Evolutionary conservation across 2,888 invertebrate species (phyloP).

Genomic region (Oxyscelio sp.): DNA sequence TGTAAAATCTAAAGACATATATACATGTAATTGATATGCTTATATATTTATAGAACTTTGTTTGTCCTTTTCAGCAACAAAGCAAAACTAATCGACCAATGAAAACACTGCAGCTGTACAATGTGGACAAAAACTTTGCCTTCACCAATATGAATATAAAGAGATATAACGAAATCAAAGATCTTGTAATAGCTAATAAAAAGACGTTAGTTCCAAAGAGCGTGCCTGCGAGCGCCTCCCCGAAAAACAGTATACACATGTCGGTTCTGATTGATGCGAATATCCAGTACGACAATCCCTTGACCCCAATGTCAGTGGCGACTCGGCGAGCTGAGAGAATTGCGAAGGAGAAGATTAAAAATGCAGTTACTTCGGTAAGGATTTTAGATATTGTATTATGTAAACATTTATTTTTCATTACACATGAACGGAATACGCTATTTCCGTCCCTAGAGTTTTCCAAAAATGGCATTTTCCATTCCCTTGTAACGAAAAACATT

Average conservation of each 20-base stretch:
- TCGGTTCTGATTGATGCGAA: conserved; percentile 95
- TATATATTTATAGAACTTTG: conserved; percentile 10
- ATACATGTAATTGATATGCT: conserved; percentile 10
- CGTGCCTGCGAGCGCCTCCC: conserved; percentile 91
- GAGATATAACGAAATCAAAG: conserved; percentile 93
- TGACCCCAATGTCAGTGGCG: conserved; percentile 95
- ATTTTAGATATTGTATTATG: too few species aligned
- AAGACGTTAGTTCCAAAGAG: conserved; percentile 94
- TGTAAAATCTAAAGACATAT: too few species aligned
- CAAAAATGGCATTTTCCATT: too few species aligned
- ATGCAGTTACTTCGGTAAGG: conserved; percentile 83
- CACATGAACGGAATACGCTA: too few species aligned
- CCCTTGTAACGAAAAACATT: too few species aligned
- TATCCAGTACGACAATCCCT: conserved; percentile 95
- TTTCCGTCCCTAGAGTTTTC: too few species aligned
- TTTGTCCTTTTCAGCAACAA: conserved; percentile 87
- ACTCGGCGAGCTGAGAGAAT: conserved; percentile 94
- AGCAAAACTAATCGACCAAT: conserved; percentile 92
- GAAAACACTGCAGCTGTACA: conserved; percentile 93
- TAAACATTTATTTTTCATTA: too few species aligned
- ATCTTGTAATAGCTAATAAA: conserved; percentile 91
- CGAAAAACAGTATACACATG: conserved; percentile 95
- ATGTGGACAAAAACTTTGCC: conserved; percentile 93
- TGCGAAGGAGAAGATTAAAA: conserved; percentile 93
- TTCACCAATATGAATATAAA: conserved; percentile 92